Evolutionary conservation across 64 coral and sea anemone species (phyloP), one percentile per base, ranked within the genome.

Genomic region (Pocillopora verrucosa): DNA sequence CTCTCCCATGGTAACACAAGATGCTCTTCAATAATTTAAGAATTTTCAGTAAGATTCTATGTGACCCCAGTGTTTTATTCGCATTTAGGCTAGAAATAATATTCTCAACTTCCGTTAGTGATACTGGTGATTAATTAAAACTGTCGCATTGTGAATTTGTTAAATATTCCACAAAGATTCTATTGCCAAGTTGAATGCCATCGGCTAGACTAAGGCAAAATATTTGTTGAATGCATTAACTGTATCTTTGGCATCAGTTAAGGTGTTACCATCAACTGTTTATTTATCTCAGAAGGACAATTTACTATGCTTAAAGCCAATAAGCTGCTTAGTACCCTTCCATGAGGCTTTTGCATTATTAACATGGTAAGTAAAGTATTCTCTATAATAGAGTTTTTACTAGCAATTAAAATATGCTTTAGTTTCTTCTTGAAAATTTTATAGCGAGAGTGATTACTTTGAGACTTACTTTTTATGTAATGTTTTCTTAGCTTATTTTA

Each of bases 361-460:
- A 7, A 77, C 75, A 77, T 77, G 75, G 75, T 77, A 19, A 20
- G 75, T 20, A 16, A 80, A 80, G 56, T 80, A 80, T 17, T 80
- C 78, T 15, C 61, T 6, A 62, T 36, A 80, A 62, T 80, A 80
- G 2, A 80, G 59, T 24, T 61, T 80, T 61, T 80, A 80, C 78
- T 80, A 16, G 36, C 25, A 63, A 35, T 62, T 63, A 61, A 16
- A 80, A 62, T 61, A 80, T 80, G 59, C 59, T 80, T 80, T 35
- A 80, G 58, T 77, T 77, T 77, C 10, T 77, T 77, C 75, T 16
- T 77, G 75, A 56, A 57, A 77, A 77, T 19, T 77, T 77, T 56
- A 77, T 77, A 77, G 9, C 16, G 9, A 77, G 75, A 77, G 35
- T 57, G 75, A 77, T 77, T 57, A 77, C 0, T 0, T 58, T 77